Evolutionary conservation across 2,888 invertebrate genomes (phyloP), one percentile per base, ranked within the genome.

Genomic region (Diloba caeruleocephala): DNA sequence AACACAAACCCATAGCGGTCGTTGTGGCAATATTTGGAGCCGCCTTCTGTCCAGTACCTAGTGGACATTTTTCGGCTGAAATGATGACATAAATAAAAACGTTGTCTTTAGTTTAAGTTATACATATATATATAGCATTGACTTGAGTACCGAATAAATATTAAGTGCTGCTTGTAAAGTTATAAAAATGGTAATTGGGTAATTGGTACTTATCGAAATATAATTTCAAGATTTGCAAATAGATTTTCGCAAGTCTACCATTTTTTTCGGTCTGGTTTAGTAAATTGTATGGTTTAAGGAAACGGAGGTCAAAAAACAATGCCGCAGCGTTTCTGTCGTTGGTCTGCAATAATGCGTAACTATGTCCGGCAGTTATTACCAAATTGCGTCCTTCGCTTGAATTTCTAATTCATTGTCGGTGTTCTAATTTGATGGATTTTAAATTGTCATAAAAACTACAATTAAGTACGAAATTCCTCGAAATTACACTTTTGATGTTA

Each of bases 341-440:
- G 32, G 54, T 57, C 44, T 59, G 46, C 55, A 62, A 57, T 51
- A 50, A 36, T 28, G 52, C 51, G 50, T 70, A 74, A 70, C 65
- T 52, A 62, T 71, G 66, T 78, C 78, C 78, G 76, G 73, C 55
- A 55, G 62, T 72, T 75, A 74, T 69, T 71, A 53, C 67, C 39
- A 57, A 56, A 64, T 61, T 66, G 50, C 65, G 75, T 74, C 74
- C 78, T 80, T 74, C 63, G 46, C 48, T 51, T 45, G 36, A 63
- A 71, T 71, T 67, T 70, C 65, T 68, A 64, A 52, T 74, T 63
- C 37, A 28, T 41, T 43, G 52, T 46, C n/a, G 39, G 37, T 33
- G 54, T 39, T 51, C 15, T 50, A 41, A 62, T 46, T 46, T 50
- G 14, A 51, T 56, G 49, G 38, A 28, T 38, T 49, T 50, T 34